Evolutionary conservation across 2,113 vertebrate species (phyloP), one percentile per base, ranked within the genome.

Genomic region (Limnothrissa miodon): DNA sequence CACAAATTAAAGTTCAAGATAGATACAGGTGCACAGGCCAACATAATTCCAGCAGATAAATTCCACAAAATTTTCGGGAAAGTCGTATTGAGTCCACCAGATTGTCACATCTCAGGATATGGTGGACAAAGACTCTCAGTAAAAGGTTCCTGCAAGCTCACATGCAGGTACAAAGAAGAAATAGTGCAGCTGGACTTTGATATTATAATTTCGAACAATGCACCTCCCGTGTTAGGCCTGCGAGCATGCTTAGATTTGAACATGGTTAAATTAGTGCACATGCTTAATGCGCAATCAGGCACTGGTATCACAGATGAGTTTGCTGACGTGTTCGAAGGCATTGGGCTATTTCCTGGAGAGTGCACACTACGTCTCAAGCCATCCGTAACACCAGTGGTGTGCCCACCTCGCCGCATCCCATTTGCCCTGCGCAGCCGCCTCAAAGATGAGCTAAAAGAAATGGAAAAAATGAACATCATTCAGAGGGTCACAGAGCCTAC

Each of bases 171-270:
- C 25, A 81, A 33, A 81, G 19, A 59, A 23, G 51, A 51, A 81
- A 81, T 45, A 81, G 33, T 56, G 45, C 29, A 39, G 51, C 33
- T 59, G 59, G 51, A 4, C 33, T 81, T 56, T 48, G 80, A 29
- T 36, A 81, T n/a, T 36, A 48, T 48, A 39, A 2, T 9, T 81
- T 11, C 51, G 59, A 81, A 62, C n/a, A 53, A 78, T 19, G n/a
- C 46, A 42, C 81, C 81, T 1, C 81, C 87, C 44, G 80, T 88
- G 5, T 25, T 83, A 23, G 83, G 83, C 10, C 48, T 85, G 19
- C 82, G 80, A 78, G 51, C 80, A 17, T 81, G 84, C 21, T 10
- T 86, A 3, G 70, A 86, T 21, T 23, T 86, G 70, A 81, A 81
- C 15, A 51, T 84, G n/a, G 84, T 84, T 13, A 81, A 79, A 21